phyloP scores from a whole-genome alignment of 2,797 vertebrate species.

The Poecilia wingei region DNA sequence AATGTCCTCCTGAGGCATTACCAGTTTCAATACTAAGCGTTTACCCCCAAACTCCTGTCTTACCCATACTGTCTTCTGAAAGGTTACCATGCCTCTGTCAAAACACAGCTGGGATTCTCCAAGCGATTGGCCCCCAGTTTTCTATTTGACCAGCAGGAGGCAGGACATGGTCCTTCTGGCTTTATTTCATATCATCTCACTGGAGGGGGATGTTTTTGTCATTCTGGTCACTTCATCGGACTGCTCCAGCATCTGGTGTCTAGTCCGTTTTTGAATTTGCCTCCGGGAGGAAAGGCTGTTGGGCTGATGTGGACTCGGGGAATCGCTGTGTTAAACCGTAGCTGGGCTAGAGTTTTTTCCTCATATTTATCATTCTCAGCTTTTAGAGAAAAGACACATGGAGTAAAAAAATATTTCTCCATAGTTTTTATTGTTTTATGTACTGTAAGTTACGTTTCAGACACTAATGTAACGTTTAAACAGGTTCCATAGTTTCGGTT shows the following conservation, averaged over 20 bases:
- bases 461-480: neutral
- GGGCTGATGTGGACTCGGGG: constrained; percentile 4
- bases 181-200: constrained; percentile 17
- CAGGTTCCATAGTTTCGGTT: neutral
- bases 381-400: neutral
- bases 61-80: constrained; percentile 15
- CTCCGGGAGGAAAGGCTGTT: constrained; percentile 18
- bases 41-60: neutral
- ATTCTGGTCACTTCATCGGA: constrained; percentile 31
- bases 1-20: neutral
- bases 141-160: constrained; percentile 27
- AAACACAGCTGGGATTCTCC: constrained; percentile 9
- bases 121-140: constrained; percentile 21
- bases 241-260: constrained; percentile 53
- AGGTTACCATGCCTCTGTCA: constrained; percentile 23
- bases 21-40: neutral
- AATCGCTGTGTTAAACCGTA: constrained; percentile 18
- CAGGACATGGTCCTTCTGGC: constrained; percentile 19
- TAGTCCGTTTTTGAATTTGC: constrained; percentile 33
- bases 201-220: constrained; percentile 33
- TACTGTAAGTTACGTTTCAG: neutral
- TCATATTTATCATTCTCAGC: constrained; percentile 15
- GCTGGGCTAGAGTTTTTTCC: neutral
- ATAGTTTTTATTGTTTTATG: neutral
- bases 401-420: neutral